These are phyloP conservation scores for Mythimna ferrago DNA, from an alignment of 2,888 invertebrate genomes.

Conservation along the genomic window DNA sequence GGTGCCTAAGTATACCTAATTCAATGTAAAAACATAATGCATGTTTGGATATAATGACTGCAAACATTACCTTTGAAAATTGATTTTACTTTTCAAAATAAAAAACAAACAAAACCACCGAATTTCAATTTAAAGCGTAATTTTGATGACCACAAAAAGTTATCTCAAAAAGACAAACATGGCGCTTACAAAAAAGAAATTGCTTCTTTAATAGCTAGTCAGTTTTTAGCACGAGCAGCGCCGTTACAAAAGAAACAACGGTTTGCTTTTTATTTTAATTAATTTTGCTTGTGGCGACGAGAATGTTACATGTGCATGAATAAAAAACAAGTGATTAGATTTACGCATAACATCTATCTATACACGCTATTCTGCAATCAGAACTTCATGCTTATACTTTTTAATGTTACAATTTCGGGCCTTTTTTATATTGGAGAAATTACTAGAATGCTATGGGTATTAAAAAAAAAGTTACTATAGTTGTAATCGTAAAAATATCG, in stretches of 20 bases:
- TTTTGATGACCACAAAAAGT: constrained; percentile 68
- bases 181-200: constrained; percentile 69
- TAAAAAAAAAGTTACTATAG: too few species aligned
- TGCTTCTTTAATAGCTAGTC: constrained; percentile 64
- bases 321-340: constrained; percentile 25
- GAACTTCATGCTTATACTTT: not conserved
- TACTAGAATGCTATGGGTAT: not conserved
- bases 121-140: constrained; percentile 70
- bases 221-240: constrained; percentile 61
- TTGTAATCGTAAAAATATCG: not conserved
- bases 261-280: constrained; percentile 60
- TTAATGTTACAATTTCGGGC: not conserved
- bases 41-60: constrained; percentile 12
- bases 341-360: constrained; percentile 38
- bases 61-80: constrained; percentile 33
- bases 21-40: constrained; percentile 15
- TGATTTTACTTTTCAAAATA: constrained; percentile 50
- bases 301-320: constrained; percentile 48
- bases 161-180: constrained; percentile 60
- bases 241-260: constrained; percentile 60
- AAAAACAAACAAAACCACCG: constrained; percentile 65
- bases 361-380: constrained; percentile 48
- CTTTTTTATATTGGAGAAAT: not conserved
- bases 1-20: not conserved
- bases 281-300: constrained; percentile 53